Conservation (phyloP, 2,888 invertebrate species). For the Seira ritae region DNA sequence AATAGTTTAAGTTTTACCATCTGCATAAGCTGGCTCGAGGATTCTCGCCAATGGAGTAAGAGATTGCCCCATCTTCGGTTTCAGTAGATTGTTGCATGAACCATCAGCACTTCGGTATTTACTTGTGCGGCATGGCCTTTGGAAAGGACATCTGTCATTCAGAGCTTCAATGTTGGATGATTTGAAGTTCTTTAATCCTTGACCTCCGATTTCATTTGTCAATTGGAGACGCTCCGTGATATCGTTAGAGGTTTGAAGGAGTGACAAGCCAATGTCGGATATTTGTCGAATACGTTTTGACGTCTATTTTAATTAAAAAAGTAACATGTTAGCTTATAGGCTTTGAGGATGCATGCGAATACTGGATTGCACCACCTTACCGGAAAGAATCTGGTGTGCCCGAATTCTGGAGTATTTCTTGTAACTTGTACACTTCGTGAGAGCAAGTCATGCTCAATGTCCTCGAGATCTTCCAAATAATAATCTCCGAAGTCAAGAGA, state of each 20-base stretch:
- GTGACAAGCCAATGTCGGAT: constrained; percentile 66
- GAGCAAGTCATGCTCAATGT: constrained; percentile 63
- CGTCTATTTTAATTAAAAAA: constrained; percentile 64
- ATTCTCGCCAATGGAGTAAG: constrained; percentile 82
- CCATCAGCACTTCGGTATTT: constrained; percentile 89
- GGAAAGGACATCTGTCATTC: constrained; percentile 58
- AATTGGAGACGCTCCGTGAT: constrained; percentile 63
- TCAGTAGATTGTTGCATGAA: constrained; percentile 92
- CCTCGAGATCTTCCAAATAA: constrained; percentile 62
- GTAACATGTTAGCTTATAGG: too few relatives aligned
- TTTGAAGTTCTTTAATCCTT: constrained; percentile 63
- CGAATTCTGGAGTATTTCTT: constrained; percentile 64
- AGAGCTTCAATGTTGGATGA: constrained; percentile 62
- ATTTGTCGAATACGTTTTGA: constrained; percentile 70
- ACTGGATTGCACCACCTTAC: too few relatives aligned
- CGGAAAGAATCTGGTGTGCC: constrained; percentile 64
- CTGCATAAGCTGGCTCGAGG: constrained; percentile 82
- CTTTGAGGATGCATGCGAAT: too few relatives aligned
- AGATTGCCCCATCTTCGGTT: constrained; percentile 87
- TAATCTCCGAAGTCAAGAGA: constrained; percentile 63
- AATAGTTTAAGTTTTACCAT: constrained; percentile 77
- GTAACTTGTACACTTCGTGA: constrained; percentile 54
- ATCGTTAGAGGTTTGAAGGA: constrained; percentile 69
- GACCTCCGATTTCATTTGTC: constrained; percentile 66
- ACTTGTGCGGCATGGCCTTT: constrained; percentile 59